Base-by-base conservation (phyloP, 2,113 vertebrate genomes). In the Cebus imitator region DNA sequence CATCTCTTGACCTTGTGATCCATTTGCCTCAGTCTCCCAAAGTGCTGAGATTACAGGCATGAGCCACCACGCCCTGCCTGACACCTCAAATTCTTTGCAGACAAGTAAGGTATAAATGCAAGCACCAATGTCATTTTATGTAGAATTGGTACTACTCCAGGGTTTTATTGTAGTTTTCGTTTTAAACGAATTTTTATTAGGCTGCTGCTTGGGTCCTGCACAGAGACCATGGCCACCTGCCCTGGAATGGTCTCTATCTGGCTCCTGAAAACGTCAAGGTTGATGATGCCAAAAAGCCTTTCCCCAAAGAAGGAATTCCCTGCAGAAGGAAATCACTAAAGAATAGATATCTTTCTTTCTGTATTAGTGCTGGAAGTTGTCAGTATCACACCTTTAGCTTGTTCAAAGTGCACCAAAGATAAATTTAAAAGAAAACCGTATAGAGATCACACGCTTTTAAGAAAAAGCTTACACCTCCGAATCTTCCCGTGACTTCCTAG, bases 221-320 rank as follows among this genome's bases (percentile, higher is more conserved):
- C 0, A 3, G 32, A 43, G 23, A 40, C 0, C 2, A 23, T n/a
- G 2, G 3, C 3, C n/a, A 2, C 12, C 0, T 0, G 8, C 13
- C 50, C 10, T 43, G 92, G 64, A 70, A 16, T 0, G 5, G 0
- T 20, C 5, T 58, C 7, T 20, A 52, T 8, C 40, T 25, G 0
- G 40, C 5, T 64, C 32, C 40, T 4, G 0, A 20, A 86, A 61
- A 48, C 3, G 13, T 48, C 57, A 66, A 14, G 1, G 1, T 68
- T 88, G 32, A 78, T 7, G 16, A 25, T 10, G 21, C 7, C 1
- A 30, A 21, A 82, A 91, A 84, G 21, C 2, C 35, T 7, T 35
- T 80, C 6, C 9, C 3, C 6, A 25, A 11, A 87, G 4, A n/a
- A 81, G 43, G 12, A 88, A 91, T 61, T 57, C 50, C 30, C 45